phyloP scores from a whole-genome alignment of 2,888 invertebrate genomes.

The Andrena bicolor region DNA sequence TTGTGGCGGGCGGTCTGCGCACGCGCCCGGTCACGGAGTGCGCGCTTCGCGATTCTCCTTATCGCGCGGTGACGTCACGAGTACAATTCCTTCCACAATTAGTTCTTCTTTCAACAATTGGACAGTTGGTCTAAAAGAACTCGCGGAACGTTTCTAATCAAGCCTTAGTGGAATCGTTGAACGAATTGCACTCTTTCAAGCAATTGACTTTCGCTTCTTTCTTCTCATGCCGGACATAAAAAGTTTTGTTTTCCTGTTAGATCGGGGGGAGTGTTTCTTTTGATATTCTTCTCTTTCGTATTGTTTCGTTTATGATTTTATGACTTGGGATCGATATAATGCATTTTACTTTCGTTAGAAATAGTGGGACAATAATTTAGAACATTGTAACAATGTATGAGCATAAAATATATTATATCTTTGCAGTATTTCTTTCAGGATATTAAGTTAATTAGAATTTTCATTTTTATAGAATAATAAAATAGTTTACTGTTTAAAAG shows the following conservation, averaged over 20 bases:
- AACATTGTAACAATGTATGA: too few relatives aligned
- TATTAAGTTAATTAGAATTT: too few relatives aligned
- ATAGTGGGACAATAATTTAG: too few relatives aligned
- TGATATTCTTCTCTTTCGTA: neutral
- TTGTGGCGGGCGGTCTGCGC: slow-evolving; percentile 51
- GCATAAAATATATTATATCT: neutral
- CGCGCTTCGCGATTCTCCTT: slow-evolving; percentile 48
- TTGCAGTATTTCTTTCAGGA: neutral
- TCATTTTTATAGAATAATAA: too few relatives aligned
- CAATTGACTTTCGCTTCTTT: neutral
- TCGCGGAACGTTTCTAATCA: neutral
- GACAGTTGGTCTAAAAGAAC: neutral
- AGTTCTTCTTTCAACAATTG: neutral
- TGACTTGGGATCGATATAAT: neutral
- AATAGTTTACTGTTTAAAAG: too few relatives aligned
- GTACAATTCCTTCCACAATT: slow-evolving; percentile 22
- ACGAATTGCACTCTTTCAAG: neutral
- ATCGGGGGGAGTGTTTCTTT: too few relatives aligned
- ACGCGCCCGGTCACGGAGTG: slow-evolving; percentile 32
- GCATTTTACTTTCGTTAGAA: neutral
- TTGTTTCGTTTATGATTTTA: too few relatives aligned
- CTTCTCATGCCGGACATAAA: neutral
- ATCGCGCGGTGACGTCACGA: slow-evolving; percentile 48
- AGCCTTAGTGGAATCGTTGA: neutral
- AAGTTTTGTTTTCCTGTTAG: neutral